phyloP scores from a whole-genome alignment of 2,888 invertebrate genomes.

The Harpalus rufipes region DNA sequence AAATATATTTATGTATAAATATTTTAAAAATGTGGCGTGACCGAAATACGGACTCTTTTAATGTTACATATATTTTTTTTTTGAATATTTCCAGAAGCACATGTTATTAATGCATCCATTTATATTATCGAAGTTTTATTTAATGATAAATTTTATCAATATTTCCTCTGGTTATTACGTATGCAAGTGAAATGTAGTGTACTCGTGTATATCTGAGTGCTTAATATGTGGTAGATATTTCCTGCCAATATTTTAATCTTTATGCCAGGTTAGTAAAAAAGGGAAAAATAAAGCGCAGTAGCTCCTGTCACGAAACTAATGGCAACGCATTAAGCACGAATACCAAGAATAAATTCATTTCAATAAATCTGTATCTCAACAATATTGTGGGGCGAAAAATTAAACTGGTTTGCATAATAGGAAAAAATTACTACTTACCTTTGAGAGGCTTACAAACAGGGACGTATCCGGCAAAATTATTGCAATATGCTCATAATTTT shows the following conservation, averaged over 20 bases:
- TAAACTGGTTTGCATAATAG: slow-evolving; percentile 47
- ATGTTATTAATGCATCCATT: too few species aligned
- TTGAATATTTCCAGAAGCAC: too few species aligned
- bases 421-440: slow-evolving; percentile 17
- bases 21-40: too few species aligned
- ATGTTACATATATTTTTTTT: too few species aligned
- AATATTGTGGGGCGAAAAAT: slow-evolving; percentile 50
- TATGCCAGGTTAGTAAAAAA: slow-evolving; percentile 20
- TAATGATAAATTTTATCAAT: too few species aligned
- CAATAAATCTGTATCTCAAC: slow-evolving; percentile 54
- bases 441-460: not conserved
- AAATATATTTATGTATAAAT: too few species aligned
- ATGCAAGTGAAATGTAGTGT: too few species aligned
- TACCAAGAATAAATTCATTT: slow-evolving; percentile 50
- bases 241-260: slow-evolving; percentile 49
- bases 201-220: not conserved
- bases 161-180: too few species aligned
- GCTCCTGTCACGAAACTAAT: slow-evolving; percentile 50
- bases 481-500: too few species aligned
- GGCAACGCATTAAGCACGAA: slow-evolving; percentile 49
- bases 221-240: slow-evolving; percentile 11
- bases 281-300: slow-evolving; percentile 41
- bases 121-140: too few species aligned
- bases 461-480: not conserved
- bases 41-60: too few species aligned